phyloP scores from a whole-genome alignment of 2,797 vertebrate genomes.

The Anas acuta region DNA sequence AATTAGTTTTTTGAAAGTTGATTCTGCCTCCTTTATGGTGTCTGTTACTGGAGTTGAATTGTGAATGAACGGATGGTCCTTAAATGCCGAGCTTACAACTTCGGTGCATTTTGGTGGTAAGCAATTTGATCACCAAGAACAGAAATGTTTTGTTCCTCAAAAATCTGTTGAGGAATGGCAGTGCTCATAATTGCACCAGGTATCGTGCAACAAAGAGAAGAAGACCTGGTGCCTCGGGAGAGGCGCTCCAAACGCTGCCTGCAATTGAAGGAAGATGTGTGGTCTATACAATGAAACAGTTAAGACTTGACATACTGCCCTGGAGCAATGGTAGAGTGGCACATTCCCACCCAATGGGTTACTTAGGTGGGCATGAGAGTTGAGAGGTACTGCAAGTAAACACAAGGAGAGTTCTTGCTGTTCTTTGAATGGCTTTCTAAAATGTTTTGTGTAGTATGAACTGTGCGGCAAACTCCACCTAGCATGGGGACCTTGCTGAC shows the following conservation, averaged over 20 bases:
- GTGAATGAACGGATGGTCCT: rapidly evolving
- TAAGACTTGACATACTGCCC: rapidly evolving
- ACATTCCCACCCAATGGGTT: background rate
- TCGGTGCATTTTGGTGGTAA: rapidly evolving
- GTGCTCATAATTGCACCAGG: background rate
- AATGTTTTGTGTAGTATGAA: background rate
- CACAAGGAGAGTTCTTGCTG: background rate
- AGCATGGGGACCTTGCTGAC: background rate
- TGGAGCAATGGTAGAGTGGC: background rate
- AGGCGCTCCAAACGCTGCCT: background rate
- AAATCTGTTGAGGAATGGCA: background rate
- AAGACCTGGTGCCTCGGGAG: background rate
- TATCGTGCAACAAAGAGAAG: background rate
- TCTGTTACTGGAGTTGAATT: slow-evolving; percentile 36
- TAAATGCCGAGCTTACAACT: background rate
- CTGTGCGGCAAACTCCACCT: background rate
- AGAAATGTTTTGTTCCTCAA: background rate
- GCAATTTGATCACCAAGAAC: background rate
- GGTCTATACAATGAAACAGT: background rate
- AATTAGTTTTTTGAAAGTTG: slow-evolving; percentile 94
- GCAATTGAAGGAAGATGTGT: background rate
- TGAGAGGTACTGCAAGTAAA: background rate
- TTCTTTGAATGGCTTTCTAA: background rate
- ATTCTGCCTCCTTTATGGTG: slow-evolving; percentile 80
- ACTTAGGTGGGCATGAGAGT: background rate